Conservation (phyloP, 2,797 vertebrate species). For the Acrocephalus scirpaceus region DNA sequence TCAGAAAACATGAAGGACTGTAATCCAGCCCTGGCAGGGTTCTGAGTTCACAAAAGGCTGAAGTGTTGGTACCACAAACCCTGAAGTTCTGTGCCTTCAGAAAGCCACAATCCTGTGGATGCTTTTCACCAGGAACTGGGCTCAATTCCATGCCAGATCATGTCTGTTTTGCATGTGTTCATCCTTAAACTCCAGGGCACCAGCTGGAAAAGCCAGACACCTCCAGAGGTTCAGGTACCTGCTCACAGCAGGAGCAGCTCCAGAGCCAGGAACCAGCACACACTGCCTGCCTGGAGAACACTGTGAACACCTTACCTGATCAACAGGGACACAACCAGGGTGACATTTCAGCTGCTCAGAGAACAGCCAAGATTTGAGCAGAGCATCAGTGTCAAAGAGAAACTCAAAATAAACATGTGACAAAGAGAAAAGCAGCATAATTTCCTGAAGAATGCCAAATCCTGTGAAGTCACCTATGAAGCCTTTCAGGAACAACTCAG, state of each 20-base stretch:
- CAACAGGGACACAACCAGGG: background rate
- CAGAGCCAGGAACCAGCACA: background rate
- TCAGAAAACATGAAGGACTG: background rate
- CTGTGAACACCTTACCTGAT: rapidly evolving
- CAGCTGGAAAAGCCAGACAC: background rate
- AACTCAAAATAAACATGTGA: rapidly evolving
- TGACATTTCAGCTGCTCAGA: background rate
- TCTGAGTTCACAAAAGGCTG: background rate
- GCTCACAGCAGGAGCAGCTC: background rate
- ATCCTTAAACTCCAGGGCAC: background rate
- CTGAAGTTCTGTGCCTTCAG: background rate
- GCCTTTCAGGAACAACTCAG: background rate
- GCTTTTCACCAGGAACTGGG: background rate
- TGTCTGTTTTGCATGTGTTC: background rate
- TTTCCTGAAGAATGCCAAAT: background rate
- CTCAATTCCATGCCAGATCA: background rate
- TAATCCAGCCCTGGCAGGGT: background rate
- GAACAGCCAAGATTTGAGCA: background rate
- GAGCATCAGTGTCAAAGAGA: background rate
- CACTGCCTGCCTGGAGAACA: background rate
- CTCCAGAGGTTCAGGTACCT: background rate
- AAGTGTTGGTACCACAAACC: background rate
- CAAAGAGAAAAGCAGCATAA: background rate
- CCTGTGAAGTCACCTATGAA: rapidly evolving
- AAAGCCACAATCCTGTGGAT: background rate